Evolutionary conservation across 2,113 vertebrate genomes (phyloP).

Genomic region (Sclerurus mexicanus): DNA sequence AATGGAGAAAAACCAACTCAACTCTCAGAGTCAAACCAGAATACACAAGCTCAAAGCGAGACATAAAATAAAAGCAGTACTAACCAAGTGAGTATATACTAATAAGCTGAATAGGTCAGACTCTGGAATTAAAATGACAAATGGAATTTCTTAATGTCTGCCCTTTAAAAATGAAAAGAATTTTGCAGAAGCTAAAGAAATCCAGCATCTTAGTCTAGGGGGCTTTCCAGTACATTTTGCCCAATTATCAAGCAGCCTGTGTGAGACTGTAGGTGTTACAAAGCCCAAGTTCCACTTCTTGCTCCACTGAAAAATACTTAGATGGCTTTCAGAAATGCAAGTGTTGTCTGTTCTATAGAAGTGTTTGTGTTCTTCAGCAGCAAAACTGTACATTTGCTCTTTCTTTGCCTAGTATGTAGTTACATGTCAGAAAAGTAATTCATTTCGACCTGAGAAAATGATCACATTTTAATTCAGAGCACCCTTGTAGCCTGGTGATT

Average conservation of each 20-base stretch:
- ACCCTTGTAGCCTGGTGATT: not conserved
- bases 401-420: not conserved
- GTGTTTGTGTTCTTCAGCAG: not conserved
- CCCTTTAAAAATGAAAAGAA: not conserved
- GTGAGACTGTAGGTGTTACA: rapidly evolving
- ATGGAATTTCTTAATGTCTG: not conserved
- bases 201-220: not conserved
- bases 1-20: not conserved
- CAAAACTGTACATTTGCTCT: not conserved
- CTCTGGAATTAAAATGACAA: not conserved
- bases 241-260: not conserved
- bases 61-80: not conserved
- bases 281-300: not conserved
- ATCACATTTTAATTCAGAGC: not conserved
- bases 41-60: not conserved
- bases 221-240: not conserved
- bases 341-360: not conserved
- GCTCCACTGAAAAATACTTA: not conserved
- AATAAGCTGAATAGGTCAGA: not conserved
- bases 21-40: not conserved
- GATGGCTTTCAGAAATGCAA: not conserved
- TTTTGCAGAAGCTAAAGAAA: not conserved
- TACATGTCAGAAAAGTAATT: not conserved
- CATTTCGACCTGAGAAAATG: not conserved
- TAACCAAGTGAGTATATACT: not conserved